phyloP scores from a whole-genome alignment of 2,797 vertebrate species.

The Percopsis omiscomaycus region DNA sequence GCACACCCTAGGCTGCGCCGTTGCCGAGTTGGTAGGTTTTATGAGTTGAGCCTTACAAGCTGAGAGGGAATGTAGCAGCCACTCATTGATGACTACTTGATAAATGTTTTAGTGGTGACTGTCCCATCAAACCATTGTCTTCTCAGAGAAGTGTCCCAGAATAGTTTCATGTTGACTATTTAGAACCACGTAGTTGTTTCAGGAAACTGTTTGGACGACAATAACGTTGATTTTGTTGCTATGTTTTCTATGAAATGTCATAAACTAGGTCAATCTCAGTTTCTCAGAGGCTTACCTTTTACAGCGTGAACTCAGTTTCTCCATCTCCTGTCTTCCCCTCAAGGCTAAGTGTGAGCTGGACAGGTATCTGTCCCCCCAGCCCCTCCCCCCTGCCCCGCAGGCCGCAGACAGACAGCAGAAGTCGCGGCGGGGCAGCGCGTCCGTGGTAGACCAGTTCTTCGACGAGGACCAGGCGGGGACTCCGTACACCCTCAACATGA shows the following conservation, averaged over 20 bases:
- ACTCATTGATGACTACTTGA: constrained; percentile 86
- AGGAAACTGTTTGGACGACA: constrained; percentile 1
- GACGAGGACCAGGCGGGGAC: constrained; percentile 79
- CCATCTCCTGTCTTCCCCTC: constrained; percentile 22
- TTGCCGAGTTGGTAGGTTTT: constrained; percentile 51
- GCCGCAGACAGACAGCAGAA: constrained; percentile 80
- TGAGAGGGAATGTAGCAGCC: constrained; percentile 88
- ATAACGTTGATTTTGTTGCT: not conserved
- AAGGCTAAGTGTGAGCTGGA: constrained; percentile 97
- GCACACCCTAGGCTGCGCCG: constrained; percentile 54
- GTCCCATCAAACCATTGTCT: constrained; percentile 68
- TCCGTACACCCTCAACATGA: constrained; percentile 99
- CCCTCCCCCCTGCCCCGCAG: constrained; percentile 31
- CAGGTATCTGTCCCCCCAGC: constrained; percentile 89
- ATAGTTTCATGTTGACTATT: constrained; percentile 28
- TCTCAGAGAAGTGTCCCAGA: constrained; percentile 48
- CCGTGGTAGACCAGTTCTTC: constrained; percentile 90
- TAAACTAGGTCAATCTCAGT: not conserved
- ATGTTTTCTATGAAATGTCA: not conserved
- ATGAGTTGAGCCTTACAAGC: constrained; percentile 83
- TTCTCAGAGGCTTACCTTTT: not conserved
- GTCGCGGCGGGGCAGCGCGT: constrained; percentile 84
- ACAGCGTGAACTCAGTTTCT: not conserved
- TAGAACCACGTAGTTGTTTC: not conserved
- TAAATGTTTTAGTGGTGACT: constrained; percentile 92